Percentiles rank a stretch among this genome's conserved stretches.
These are phyloP conservation scores for Euura saliciscinereae DNA, from an alignment of 1,140 invertebrate genomes.

Conservation along the genomic window DNA sequence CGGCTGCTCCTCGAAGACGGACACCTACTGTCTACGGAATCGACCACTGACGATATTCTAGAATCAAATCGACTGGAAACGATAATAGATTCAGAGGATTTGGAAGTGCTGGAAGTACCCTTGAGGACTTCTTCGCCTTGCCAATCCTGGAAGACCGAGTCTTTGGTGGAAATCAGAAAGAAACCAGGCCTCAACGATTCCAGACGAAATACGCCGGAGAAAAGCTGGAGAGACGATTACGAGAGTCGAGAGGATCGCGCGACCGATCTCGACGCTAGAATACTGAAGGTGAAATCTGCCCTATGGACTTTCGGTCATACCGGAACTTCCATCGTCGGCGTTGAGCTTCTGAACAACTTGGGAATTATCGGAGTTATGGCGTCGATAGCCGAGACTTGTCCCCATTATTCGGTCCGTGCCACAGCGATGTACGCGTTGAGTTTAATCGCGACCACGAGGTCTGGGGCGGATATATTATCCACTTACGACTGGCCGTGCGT, in stretches of 20 bases:
- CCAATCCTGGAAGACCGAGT: conserved; percentile 38
- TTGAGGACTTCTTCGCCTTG: conserved; percentile 21
- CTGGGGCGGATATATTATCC: conserved; percentile 78
- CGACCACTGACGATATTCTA: conserved; percentile 33
- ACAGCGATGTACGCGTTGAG: conserved; percentile 89
- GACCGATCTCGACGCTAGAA: conserved; percentile 54
- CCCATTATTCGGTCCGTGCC: conserved; percentile 85
- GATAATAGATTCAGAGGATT: conserved; percentile 50
- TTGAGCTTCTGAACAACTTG: conserved; percentile 71
- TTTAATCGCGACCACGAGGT: conserved; percentile 79
- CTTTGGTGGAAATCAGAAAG: conserved; percentile 39
- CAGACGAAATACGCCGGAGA: conserved; percentile 49
- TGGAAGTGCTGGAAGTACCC: conserved; percentile 35
- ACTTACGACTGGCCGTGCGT: conserved; percentile 82
- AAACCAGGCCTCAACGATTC: conserved; percentile 55
- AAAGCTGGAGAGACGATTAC: conserved; percentile 41
- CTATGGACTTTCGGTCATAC: conserved; percentile 90
- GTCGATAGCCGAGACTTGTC: conserved; percentile 75
- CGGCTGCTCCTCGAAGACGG: conserved; percentile 39
- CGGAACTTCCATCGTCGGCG: conserved; percentile 75
- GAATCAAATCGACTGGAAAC: conserved; percentile 51
- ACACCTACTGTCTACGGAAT: conserved; percentile 40
- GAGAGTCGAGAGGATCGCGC: conserved; percentile 39
- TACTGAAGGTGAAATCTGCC: conserved; percentile 82
- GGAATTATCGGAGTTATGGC: conserved; percentile 68